Percentiles rank a stretch among this genome's conserved stretches.
phyloP scores from a whole-genome alignment of 2,797 vertebrate genomes.

The Enteromius mattozi region DNA sequence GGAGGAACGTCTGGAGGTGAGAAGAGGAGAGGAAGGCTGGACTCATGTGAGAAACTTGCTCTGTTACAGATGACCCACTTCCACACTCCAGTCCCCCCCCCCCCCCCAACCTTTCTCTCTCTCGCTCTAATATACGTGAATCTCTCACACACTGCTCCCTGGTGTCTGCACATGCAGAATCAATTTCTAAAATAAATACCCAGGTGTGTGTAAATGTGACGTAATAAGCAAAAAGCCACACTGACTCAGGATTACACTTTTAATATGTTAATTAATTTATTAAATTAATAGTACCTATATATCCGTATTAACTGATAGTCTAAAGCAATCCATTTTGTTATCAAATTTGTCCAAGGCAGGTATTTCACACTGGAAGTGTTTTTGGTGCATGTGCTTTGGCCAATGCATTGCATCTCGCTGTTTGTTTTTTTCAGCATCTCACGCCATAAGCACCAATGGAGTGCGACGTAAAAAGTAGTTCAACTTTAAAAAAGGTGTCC shows the following conservation, averaged over 20 bases:
- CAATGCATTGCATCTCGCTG: not conserved
- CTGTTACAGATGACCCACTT: slow-evolving; percentile 56
- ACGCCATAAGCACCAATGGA: not conserved
- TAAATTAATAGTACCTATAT: not conserved
- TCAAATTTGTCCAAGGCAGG: not conserved
- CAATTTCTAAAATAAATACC: slow-evolving; percentile 42
- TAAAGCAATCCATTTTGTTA: not conserved
- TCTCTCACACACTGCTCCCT: slow-evolving; percentile 27
- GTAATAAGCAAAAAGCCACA: slow-evolving; percentile 18
- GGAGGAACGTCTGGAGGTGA: slow-evolving; percentile 44
- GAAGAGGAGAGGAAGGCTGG: slow-evolving; percentile 31
- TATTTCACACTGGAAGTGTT: not conserved
- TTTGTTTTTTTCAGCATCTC: not conserved
- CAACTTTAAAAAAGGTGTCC: not conserved
- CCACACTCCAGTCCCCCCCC: not conserved
- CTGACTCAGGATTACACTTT: slow-evolving; percentile 24
- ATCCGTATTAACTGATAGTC: not conserved
- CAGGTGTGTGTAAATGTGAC: slow-evolving; percentile 40
- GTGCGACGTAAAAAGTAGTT: not conserved
- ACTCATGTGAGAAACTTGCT: slow-evolving; percentile 57
- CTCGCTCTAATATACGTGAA: slow-evolving; percentile 6
- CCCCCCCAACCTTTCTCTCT: not conserved
- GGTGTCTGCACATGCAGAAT: slow-evolving; percentile 29
- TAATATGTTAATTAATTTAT: not conserved
- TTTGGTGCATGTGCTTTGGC: not conserved